Evolutionary conservation across 2,113 vertebrate species (phyloP).

Genomic region (Hystrix brachyura): DNA sequence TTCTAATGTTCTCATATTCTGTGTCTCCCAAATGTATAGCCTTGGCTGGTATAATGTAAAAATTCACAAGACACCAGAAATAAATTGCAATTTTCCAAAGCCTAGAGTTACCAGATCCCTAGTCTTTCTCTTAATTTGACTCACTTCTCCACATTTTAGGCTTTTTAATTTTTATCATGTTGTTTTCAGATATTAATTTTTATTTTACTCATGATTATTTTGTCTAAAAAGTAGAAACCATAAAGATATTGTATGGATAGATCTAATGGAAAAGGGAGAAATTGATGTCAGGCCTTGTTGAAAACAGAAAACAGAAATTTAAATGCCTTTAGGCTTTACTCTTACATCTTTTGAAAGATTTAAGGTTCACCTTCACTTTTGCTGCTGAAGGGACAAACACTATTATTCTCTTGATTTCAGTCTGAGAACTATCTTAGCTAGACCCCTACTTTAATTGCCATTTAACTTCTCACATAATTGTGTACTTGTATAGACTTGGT

Average conservation of each 20-base stretch:
- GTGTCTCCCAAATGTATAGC: neutral
- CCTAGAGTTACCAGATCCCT: neutral
- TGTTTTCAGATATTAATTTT: neutral
- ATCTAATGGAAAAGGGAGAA: neutral
- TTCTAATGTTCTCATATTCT: neutral
- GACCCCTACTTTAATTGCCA: neutral
- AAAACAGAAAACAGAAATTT: neutral
- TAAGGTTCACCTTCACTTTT: neutral
- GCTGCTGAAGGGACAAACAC: neutral
- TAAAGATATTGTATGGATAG: neutral
- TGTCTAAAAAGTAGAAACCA: neutral
- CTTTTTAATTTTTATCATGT: neutral
- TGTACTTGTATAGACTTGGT: neutral
- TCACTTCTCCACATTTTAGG: neutral
- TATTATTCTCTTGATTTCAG: neutral
- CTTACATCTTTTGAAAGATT: neutral
- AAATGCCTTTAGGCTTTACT: neutral
- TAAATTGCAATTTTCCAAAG: neutral
- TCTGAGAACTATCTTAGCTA: neutral
- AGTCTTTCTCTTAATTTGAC: neutral
- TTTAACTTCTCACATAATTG: neutral
- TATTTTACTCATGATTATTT: neutral
- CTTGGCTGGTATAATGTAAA: accelerated
- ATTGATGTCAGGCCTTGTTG: neutral
- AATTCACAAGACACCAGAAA: neutral